Percentiles rank a stretch among this genome's conserved stretches.
Evolutionary conservation across 2,888 invertebrate genomes (phyloP).

Genomic region (Cryptus armator): DNA sequence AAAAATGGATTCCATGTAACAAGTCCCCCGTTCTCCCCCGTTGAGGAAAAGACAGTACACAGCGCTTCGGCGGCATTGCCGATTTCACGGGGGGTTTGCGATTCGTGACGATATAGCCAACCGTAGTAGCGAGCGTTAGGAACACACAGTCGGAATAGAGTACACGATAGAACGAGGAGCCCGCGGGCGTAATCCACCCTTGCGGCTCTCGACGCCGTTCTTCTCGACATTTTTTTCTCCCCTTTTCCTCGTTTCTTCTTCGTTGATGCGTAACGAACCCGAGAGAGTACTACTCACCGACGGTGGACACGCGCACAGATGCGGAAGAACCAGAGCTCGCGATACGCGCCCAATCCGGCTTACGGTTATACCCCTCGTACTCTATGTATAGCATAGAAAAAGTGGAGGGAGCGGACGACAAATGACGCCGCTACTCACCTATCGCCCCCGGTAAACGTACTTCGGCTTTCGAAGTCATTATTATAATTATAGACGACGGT

Average conservation of each 20-base stretch:
- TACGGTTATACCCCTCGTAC: not conserved
- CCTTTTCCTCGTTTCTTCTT: conserved; percentile 46
- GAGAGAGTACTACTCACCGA: conserved; percentile 51
- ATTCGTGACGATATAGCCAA: conserved; percentile 34
- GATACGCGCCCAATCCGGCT: not conserved
- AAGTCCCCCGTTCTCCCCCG: too few species aligned
- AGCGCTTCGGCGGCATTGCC: not conserved
- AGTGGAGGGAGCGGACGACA: conserved; percentile 1
- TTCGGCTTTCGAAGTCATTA: conserved; percentile 35
- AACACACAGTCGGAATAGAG: conserved; percentile 13
- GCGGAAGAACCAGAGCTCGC: not conserved
- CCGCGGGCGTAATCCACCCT: conserved; percentile 51
- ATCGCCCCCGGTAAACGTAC: conserved; percentile 26
- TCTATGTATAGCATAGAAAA: conserved; percentile 3
- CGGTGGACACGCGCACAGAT: conserved; percentile 39
- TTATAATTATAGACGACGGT: conserved; percentile 42
- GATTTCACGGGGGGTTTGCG: conserved; percentile 50
- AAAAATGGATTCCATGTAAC: too few species aligned
- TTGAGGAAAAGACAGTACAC: too few species aligned
- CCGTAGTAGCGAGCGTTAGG: not conserved
- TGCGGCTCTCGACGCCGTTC: conserved; percentile 30
- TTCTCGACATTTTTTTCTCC: conserved; percentile 33
- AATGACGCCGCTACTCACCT: conserved; percentile 51
- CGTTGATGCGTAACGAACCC: conserved; percentile 60
- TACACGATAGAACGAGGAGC: conserved; percentile 51